Percentiles rank a stretch among this genome's conserved stretches.
These are phyloP conservation scores for Silurus aristotelis DNA, from an alignment of 2,797 vertebrate species.

Conservation along the genomic window DNA sequence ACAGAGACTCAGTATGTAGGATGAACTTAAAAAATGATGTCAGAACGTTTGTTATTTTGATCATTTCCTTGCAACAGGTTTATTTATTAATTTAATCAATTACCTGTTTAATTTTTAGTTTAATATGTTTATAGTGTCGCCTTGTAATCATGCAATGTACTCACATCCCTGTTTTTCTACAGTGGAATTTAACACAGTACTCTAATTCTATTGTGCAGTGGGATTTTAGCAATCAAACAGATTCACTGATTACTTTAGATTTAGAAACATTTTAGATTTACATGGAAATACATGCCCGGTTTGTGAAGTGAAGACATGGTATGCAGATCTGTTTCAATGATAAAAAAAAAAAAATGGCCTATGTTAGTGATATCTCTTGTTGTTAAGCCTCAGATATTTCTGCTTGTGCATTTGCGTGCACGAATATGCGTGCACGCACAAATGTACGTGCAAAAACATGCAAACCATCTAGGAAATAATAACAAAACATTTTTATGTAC, in stretches of 20 bases:
- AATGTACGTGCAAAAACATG: neutral
- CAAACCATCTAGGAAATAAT: slow-evolving; percentile 11
- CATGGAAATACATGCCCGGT: neutral
- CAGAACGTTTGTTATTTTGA: no score
- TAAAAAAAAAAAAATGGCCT: neutral
- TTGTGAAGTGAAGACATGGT: neutral
- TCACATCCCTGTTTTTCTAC: neutral
- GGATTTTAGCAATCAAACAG: neutral
- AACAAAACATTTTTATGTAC: slow-evolving; percentile 20
- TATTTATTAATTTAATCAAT: neutral
- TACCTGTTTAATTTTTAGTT: neutral
- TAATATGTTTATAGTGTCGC: no score
- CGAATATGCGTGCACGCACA: no score
- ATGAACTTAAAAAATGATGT: no score
- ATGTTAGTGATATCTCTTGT: neutral
- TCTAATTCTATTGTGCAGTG: neutral
- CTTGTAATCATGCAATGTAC: neutral
- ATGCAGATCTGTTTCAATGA: slow-evolving; percentile 15
- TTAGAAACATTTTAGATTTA: neutral
- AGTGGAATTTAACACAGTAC: neutral
- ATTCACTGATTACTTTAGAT: neutral
- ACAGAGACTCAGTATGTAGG: neutral
- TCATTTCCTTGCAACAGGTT: no score
- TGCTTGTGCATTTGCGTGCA: neutral
- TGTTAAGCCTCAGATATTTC: neutral